Evolutionary conservation across 2,888 invertebrate species (phyloP).

Genomic region (Cheilosia scutellata): DNA sequence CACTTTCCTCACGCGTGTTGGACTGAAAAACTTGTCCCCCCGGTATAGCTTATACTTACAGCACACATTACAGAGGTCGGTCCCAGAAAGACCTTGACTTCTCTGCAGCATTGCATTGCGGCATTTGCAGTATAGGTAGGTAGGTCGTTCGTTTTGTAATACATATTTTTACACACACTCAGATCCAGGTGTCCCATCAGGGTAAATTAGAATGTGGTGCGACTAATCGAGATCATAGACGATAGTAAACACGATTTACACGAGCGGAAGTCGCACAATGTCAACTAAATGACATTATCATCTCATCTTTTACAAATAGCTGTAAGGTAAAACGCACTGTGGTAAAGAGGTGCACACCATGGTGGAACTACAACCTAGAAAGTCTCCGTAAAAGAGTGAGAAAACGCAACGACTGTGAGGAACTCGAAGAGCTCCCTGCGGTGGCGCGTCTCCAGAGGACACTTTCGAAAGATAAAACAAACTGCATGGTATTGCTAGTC

Average conservation of each 20-base stretch:
- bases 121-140: constrained; percentile 13
- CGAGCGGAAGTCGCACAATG: no score
- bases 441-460: no score
- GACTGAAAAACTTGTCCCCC: constrained; percentile 13
- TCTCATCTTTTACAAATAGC: no score
- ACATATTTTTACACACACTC: neutral
- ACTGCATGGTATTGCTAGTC: no score
- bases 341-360: no score
- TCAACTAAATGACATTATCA: no score
- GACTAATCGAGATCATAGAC: constrained; percentile 1
- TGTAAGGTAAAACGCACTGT: no score
- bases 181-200: neutral
- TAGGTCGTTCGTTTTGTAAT: constrained; percentile 13
- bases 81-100: constrained; percentile 69
- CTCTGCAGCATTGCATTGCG: constrained; percentile 31
- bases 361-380: no score
- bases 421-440: no score
- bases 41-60: neutral
- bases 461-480: no score
- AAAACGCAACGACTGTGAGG: no score
- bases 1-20: neutral
- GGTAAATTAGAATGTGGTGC: constrained; percentile 48
- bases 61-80: constrained; percentile 68
- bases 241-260: constrained; percentile 23
- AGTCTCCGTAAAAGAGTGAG: no score